phyloP scores from a whole-genome alignment of 2,888 invertebrate species.

The Sarcophaga subvicina region DNA sequence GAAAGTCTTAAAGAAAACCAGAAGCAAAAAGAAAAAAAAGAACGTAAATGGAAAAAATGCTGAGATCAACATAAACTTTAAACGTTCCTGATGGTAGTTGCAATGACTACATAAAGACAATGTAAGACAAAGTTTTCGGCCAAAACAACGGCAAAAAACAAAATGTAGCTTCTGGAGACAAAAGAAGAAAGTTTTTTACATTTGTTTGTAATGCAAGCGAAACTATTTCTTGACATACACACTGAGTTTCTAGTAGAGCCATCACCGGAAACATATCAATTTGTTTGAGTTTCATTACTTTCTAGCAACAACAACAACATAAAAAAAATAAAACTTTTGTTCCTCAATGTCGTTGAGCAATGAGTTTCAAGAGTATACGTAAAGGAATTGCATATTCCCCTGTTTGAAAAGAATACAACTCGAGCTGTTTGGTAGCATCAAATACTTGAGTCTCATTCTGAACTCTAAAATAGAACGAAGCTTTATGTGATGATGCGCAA shows the following conservation, averaged over 20 bases:
- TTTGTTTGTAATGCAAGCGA: neutral
- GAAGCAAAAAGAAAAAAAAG: neutral
- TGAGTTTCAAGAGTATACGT: neutral
- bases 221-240: neutral
- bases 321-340: neutral
- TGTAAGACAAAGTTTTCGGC: neutral
- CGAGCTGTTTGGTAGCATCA: too few relatives aligned
- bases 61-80: too few relatives aligned
- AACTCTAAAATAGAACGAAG: too few relatives aligned
- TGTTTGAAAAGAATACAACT: too few relatives aligned
- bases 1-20: conserved; percentile 13
- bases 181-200: neutral
- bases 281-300: conserved; percentile 51
- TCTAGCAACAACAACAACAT: neutral
- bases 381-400: neutral
- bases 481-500: too few relatives aligned
- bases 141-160: neutral
- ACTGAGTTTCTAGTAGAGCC: neutral
- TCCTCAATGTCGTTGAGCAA: neutral
- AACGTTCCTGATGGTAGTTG: neutral
- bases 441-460: too few relatives aligned
- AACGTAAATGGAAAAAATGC: neutral
- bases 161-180: neutral
- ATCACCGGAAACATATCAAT: conserved; percentile 50
- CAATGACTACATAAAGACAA: neutral